Percentiles rank a stretch among this genome's conserved stretches.
phyloP scores from a whole-genome alignment of 53 echinoderm and acorn worm genomes.

The Holothuria scabra region DNA sequence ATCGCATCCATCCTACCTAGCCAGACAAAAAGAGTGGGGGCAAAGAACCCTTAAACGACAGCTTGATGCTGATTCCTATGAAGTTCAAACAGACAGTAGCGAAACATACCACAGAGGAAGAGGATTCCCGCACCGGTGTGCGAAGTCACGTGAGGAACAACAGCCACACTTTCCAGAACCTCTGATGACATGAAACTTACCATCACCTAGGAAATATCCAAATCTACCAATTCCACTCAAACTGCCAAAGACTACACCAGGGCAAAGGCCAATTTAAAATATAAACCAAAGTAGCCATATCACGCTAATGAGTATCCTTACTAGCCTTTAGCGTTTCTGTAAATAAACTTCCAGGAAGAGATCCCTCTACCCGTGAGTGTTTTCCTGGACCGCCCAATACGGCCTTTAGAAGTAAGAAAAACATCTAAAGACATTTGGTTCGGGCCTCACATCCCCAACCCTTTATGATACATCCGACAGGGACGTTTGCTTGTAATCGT shows the following conservation, averaged over 20 bases:
- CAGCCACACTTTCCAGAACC: background rate
- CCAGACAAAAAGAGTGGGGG: constrained; percentile 51
- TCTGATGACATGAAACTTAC: background rate
- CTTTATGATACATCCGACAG: too few species aligned
- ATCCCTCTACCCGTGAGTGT: too few species aligned
- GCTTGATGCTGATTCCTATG: constrained; percentile 40
- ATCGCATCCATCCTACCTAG: constrained; percentile 61
- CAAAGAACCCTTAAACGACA: constrained; percentile 27
- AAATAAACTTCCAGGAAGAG: too few species aligned
- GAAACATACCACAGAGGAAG: constrained; percentile 35
- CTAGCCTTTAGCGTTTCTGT: too few species aligned
- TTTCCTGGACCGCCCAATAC: too few species aligned
- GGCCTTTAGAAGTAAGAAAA: too few species aligned
- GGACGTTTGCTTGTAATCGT: too few species aligned
- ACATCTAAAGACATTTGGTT: too few species aligned
- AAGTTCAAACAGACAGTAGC: constrained; percentile 52
- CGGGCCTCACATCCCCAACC: too few species aligned
- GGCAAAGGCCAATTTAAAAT: background rate
- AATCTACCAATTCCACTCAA: background rate
- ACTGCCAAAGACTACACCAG: background rate
- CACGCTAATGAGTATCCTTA: too few species aligned
- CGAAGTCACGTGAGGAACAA: background rate
- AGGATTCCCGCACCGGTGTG: background rate
- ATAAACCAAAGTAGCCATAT: too few species aligned
- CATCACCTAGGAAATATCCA: background rate